phyloP scores from a whole-genome alignment of 2,888 invertebrate species.

The Cryptocephalus moraei region DNA sequence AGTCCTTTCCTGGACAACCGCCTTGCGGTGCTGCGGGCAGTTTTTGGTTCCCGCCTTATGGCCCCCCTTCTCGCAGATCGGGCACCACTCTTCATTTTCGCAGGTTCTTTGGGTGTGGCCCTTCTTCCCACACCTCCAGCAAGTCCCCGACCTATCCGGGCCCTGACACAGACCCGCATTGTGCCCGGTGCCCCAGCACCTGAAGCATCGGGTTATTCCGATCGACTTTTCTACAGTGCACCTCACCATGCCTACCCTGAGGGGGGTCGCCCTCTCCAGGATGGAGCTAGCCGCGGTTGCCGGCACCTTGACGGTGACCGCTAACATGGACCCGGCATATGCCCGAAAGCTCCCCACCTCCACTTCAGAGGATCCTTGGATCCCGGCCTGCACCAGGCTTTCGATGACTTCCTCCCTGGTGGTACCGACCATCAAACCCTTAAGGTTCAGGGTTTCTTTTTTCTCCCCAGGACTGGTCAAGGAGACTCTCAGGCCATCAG shows the following conservation, averaged over 20 bases:
- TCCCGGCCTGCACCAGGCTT: too few species aligned
- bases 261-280: neutral
- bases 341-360: neutral
- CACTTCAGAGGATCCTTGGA: too few species aligned
- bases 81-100: slow-evolving; percentile 1
- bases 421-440: neutral
- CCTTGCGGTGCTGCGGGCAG: neutral
- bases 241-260: neutral
- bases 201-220: neutral
- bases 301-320: neutral
- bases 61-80: neutral
- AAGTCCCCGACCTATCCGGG: slow-evolving; percentile 1
- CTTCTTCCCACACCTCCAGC: slow-evolving; percentile 5
- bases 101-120: slow-evolving; percentile 3
- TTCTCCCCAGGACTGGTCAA: neutral
- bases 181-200: slow-evolving; percentile 4
- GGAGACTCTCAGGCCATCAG: neutral
- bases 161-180: neutral
- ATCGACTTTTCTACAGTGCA: slow-evolving; percentile 1
- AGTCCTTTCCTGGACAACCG: too few species aligned
- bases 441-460: neutral
- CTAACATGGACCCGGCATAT: neutral
- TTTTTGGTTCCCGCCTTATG: slow-evolving; percentile 3
- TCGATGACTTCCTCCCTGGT: neutral
- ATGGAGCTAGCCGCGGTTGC: neutral